Base-by-base conservation (phyloP, 2,113 vertebrate species). In the Zosterops lateralis region DNA sequence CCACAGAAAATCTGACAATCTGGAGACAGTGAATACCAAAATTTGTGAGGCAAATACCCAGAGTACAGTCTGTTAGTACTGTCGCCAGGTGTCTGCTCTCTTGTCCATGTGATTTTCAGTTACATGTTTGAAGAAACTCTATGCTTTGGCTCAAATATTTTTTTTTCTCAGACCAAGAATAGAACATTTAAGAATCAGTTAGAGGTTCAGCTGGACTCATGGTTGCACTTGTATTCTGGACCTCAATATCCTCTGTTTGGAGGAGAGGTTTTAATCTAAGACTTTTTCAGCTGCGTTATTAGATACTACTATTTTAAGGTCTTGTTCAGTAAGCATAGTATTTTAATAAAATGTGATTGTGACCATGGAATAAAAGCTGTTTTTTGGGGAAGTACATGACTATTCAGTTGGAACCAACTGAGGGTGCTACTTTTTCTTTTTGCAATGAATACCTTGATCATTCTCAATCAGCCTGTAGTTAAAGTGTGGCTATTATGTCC, bases 401-500 rank as follows among this genome's bases (percentile, higher is more conserved):
- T 72, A 18, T 66, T 87, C 40, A 57, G 7, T 24, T 48, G 45
- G 29, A 92, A 72, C 12, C 7, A 72, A 32, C 18, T 26, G 56
- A 90, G 28, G 19, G 57, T 92, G 34, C 7, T 38, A 6, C n/a
- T 61, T 95, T 66, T 84, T 54, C 28, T 83, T 78, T 83, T 82
- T 80, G 25, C 14, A 17, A 10, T 53, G 54, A 89, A 65, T 94
- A 91, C 75, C 58, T 96, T 95, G 80, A 91, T 95, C 40, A 58
- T 84, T 92, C 68, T 87, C 68, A 84, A 79, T 86, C 90, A 94
- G 50, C 48, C 21, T 73, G 74, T 94, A 93, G 76, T 88, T 96
- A 81, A 97, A 93, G 12, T 58, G 32, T 87, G 58, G 50, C 50
- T 95, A 32, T 95, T 96, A 89, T 17, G 7, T 51, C 61, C 58